These are phyloP conservation scores for Oncopodura yosiiana DNA, from an alignment of 1,140 invertebrate species.

Conservation along the genomic window DNA sequence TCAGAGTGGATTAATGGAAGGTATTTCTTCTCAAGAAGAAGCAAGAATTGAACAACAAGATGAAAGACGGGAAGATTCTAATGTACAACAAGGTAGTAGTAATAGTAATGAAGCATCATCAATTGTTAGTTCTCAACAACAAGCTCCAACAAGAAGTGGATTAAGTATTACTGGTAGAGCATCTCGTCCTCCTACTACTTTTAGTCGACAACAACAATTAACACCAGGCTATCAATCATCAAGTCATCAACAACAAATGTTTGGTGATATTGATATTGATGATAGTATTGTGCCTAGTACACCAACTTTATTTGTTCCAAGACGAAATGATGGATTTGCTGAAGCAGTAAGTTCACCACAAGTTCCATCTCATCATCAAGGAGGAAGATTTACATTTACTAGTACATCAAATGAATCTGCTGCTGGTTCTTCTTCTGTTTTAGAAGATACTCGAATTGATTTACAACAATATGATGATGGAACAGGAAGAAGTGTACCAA, in stretches of 20 bases:
- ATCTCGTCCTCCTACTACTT: neutral
- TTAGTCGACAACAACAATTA: constrained; percentile 10
- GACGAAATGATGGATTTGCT: constrained; percentile 76
- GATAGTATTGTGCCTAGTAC: constrained; percentile 85
- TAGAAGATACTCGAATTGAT: constrained; percentile 69
- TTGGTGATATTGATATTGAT: constrained; percentile 64
- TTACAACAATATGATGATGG: constrained; percentile 53
- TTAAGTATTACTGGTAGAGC: neutral
- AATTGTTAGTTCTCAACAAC: neutral
- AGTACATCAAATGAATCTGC: constrained; percentile 37
- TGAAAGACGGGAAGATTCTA: constrained; percentile 4
- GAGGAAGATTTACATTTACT: constrained; percentile 60
- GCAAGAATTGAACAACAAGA: constrained; percentile 5
- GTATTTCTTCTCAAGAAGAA: constrained; percentile 6
- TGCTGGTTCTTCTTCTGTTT: constrained; percentile 2
- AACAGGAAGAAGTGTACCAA: constrained; percentile 58
- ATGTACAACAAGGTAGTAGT: neutral
- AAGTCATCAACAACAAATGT: neutral
- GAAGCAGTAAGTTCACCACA: constrained; percentile 85
- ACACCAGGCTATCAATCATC: constrained; percentile 1
- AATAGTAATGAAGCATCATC: neutral
- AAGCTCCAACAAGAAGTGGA: neutral
- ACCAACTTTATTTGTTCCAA: constrained; percentile 70
- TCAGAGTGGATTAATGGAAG: neutral
- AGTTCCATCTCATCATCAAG: constrained; percentile 51